Conservation (phyloP, 2,113 vertebrate genomes). For the Gopherus evgoodei region DNA sequence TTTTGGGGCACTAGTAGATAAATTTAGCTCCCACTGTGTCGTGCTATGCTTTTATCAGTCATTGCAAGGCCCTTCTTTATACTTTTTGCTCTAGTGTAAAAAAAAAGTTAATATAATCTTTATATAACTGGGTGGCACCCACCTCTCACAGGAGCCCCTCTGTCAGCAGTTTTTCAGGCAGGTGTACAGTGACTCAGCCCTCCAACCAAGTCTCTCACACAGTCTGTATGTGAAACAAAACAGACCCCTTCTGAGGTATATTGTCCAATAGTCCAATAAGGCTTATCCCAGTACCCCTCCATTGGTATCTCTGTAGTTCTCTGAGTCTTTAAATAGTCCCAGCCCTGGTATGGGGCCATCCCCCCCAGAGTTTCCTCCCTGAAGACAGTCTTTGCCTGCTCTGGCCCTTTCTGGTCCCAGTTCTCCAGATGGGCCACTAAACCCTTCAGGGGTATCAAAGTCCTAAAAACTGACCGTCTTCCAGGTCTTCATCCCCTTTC, state of each 20-base stretch:
- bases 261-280: background rate
- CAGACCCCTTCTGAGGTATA: background rate
- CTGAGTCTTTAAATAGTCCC: background rate
- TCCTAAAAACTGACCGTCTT: background rate
- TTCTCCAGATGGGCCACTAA: background rate
- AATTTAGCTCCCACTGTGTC: background rate
- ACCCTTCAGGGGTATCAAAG: background rate
- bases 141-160: background rate
- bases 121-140: background rate
- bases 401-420: background rate
- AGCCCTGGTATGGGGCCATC: background rate
- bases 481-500: background rate
- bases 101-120: background rate
- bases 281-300: background rate
- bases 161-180: background rate
- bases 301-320: background rate
- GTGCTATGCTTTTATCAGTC: background rate
- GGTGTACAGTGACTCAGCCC: background rate
- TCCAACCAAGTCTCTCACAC: background rate
- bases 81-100: background rate
- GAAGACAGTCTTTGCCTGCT: background rate
- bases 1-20: background rate
- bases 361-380: background rate
- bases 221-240: background rate
- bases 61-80: background rate